These are phyloP conservation scores for Pogoniulus pusillus DNA, from an alignment of 2,797 vertebrate species.

Conservation along the genomic window DNA sequence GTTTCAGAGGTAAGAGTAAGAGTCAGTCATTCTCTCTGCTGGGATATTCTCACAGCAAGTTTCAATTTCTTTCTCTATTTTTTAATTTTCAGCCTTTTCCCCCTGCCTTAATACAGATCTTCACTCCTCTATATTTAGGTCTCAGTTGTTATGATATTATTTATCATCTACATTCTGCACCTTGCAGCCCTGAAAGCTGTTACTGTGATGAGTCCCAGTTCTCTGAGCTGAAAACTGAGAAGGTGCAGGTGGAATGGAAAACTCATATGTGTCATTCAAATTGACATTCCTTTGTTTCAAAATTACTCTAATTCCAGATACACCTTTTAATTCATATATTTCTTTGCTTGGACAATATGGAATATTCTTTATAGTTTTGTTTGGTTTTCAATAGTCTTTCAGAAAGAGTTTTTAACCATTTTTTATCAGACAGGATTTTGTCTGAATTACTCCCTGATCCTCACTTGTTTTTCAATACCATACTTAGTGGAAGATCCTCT, in stretches of 20 bases:
- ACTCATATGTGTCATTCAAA: neutral
- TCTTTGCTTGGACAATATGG: neutral
- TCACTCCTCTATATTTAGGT: neutral
- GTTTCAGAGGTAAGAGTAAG: neutral
- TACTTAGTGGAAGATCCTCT: neutral
- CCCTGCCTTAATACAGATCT: neutral
- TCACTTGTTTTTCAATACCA: neutral
- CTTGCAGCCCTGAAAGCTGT: neutral
- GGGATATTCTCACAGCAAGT: neutral
- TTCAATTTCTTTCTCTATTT: neutral
- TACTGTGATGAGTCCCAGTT: neutral
- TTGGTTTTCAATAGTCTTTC: neutral
- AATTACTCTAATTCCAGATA: neutral
- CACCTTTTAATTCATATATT: neutral
- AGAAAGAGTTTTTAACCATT: neutral
- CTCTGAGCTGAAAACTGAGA: neutral
- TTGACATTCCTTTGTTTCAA: neutral
- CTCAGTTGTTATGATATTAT: neutral
- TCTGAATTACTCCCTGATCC: neutral
- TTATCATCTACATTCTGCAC: neutral
- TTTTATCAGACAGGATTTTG: neutral
- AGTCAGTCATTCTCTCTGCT: neutral
- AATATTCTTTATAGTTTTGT: neutral
- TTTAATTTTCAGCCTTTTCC: neutral
- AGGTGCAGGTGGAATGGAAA: neutral